Evolutionary conservation across 2,113 vertebrate genomes (phyloP).

Genomic region (Anoura caudifer): DNA sequence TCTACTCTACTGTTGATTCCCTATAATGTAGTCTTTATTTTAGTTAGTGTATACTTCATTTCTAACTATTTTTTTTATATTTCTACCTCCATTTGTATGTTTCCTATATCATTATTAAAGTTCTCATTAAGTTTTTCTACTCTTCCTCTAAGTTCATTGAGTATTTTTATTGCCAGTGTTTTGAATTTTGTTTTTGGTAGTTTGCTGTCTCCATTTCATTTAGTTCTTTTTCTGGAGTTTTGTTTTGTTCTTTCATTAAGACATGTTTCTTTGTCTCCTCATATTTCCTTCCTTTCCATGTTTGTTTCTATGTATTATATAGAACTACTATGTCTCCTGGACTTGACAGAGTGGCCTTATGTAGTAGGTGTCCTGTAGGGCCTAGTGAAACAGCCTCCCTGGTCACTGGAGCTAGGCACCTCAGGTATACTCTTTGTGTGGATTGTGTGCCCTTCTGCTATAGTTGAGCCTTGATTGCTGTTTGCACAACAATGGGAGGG

Average conservation of each 20-base stretch:
- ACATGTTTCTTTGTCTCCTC: background rate
- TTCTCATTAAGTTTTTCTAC: background rate
- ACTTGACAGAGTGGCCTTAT: background rate
- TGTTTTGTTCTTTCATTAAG: background rate
- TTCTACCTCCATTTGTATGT: background rate
- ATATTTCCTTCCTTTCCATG: background rate
- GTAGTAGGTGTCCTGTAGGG: background rate
- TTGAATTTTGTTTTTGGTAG: background rate
- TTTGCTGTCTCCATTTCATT: background rate
- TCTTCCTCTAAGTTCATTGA: background rate
- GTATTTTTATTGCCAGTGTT: background rate
- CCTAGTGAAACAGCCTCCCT: background rate
- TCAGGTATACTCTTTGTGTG: background rate
- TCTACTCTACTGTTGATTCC: background rate
- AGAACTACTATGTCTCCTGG: background rate
- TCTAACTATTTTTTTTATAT: background rate
- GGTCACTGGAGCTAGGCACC: background rate
- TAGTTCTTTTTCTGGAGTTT: background rate
- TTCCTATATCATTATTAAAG: background rate
- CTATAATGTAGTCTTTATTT: background rate
- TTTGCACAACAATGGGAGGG: background rate
- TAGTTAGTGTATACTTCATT: background rate
- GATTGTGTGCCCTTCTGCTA: background rate
- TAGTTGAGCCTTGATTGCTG: background rate
- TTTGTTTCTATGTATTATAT: background rate